These are phyloP conservation scores for Tragelaphus imberbis DNA, from an alignment of 2,113 vertebrate species.

Conservation along the genomic window DNA sequence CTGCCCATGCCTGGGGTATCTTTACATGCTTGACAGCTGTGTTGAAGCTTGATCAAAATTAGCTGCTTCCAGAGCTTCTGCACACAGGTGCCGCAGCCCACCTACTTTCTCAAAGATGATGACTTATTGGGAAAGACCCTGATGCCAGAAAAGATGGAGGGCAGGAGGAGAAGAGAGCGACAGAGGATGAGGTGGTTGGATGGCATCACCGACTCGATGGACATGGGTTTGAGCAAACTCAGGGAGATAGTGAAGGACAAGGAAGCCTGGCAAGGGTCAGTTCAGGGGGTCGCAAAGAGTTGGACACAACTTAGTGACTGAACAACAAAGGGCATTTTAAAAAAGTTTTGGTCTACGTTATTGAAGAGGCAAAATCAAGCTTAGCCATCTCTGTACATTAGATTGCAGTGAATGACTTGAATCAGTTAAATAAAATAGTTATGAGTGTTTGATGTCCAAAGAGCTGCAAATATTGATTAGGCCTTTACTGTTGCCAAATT, in stretches of 20 bases:
- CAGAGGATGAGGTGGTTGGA: neutral
- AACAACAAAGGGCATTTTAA: neutral
- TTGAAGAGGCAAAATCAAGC: neutral
- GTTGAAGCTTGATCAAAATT: neutral
- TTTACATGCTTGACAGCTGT: neutral
- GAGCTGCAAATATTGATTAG: neutral
- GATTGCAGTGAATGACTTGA: neutral
- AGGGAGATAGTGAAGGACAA: neutral
- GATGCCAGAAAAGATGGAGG: neutral
- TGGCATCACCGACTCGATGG: neutral
- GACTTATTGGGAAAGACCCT: neutral
- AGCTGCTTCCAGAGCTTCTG: neutral
- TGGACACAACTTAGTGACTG: neutral
- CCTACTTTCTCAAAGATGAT: neutral
- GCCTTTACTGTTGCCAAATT: neutral
- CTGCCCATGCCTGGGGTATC: neutral
- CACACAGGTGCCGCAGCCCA: neutral
- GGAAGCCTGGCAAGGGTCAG: neutral
- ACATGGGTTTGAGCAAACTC: neutral
- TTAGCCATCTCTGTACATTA: neutral
- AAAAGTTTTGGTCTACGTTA: neutral
- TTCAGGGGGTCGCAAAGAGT: neutral
- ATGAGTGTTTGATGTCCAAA: neutral
- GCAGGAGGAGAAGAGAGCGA: neutral
- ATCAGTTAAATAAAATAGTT: neutral